phyloP scores from a whole-genome alignment of 2,797 vertebrate genomes.

The Trachops cirrhosus region DNA sequence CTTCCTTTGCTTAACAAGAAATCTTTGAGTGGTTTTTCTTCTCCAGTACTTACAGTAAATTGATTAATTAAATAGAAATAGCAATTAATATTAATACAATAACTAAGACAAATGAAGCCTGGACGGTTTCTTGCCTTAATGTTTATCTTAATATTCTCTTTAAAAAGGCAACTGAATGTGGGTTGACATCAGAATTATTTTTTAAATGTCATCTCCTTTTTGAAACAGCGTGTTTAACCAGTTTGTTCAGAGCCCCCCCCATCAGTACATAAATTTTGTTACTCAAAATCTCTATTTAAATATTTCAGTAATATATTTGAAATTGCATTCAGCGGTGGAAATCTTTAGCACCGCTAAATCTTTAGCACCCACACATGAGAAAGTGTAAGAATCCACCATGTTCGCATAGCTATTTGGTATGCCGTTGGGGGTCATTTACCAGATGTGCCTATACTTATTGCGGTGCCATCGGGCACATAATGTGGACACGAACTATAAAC shows the following conservation, averaged over 20 bases:
- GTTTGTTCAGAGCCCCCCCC: background rate
- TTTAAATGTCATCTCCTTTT: slow-evolving; percentile 28
- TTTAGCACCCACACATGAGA: slow-evolving; percentile 32
- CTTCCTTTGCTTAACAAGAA: slow-evolving; percentile 40
- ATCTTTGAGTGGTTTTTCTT: slow-evolving; percentile 46
- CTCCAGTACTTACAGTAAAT: slow-evolving; percentile 19
- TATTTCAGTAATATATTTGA: slow-evolving; percentile 56
- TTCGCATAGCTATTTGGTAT: slow-evolving; percentile 49
- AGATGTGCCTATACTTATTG: slow-evolving; percentile 55
- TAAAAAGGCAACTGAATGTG: slow-evolving; percentile 7
- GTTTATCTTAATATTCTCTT: slow-evolving; percentile 29
- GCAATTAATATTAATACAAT: slow-evolving; percentile 48
- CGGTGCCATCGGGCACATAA: background rate
- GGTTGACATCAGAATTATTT: slow-evolving; percentile 31
- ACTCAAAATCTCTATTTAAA: slow-evolving; percentile 30
- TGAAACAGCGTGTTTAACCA: slow-evolving; percentile 39
- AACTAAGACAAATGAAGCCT: slow-evolving; percentile 53
- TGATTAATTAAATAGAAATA: slow-evolving; percentile 34
- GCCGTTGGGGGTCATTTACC: slow-evolving; percentile 54
- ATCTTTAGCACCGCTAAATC: slow-evolving; percentile 49
- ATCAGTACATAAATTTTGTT: slow-evolving; percentile 32
- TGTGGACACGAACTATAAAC: slow-evolving; percentile 41
- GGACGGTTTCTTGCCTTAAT: slow-evolving; percentile 30
- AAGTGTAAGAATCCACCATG: slow-evolving; percentile 34
- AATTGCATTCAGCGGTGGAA: slow-evolving; percentile 43